Evolutionary conservation across 2,888 invertebrate genomes (phyloP), one percentile per base, ranked within the genome.

Genomic region (Exocentrus adspersus): DNA sequence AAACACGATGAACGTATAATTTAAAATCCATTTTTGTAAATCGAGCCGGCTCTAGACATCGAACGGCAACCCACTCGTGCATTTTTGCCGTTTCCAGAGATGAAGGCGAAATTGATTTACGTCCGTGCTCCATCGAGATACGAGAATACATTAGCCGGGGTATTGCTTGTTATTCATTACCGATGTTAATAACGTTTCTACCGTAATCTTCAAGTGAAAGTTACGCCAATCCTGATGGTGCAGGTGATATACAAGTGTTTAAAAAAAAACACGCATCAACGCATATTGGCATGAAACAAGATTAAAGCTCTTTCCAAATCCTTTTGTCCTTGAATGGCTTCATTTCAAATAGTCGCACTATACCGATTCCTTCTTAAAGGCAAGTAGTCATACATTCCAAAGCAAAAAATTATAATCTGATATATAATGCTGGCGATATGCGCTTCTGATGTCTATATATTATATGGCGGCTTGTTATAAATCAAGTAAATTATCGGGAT

Each of bases 1-100:
- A 10, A 32, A 32, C 32, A 30, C 10, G 37, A 32, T 16, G 19
- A 48, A 32, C 30, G 32, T 19, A 32, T 32, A 51, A 32, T 32
- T 51, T 51, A 51, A 30, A 19, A 51, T 51, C 17, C 51, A 19
- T 51, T n/a, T n/a, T 51, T 37, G 32, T 30, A 51, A 3, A 51
- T 48, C 48, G n/a, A 48, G 51, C 20, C 19, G 32, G 51, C 51
- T 17, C 21, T 51, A 19, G 32, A 51, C 17, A 24, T 51, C 51
- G 32, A 32, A 19, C 51, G 37, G 32, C 30, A 48, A 17, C 48
- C 48, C 48, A 48, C 48, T 48, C 48, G 10, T 19, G 24, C 14
- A 37, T 21, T 46, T 6, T n/a, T 2, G 46, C 46, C 24, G 24
- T 46, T 24, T 46, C 46, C 9, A 48, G 37, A 48, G 28, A 48